phyloP scores from a whole-genome alignment of 2,888 invertebrate species.

The Hirtodrosophila histrioides region DNA sequence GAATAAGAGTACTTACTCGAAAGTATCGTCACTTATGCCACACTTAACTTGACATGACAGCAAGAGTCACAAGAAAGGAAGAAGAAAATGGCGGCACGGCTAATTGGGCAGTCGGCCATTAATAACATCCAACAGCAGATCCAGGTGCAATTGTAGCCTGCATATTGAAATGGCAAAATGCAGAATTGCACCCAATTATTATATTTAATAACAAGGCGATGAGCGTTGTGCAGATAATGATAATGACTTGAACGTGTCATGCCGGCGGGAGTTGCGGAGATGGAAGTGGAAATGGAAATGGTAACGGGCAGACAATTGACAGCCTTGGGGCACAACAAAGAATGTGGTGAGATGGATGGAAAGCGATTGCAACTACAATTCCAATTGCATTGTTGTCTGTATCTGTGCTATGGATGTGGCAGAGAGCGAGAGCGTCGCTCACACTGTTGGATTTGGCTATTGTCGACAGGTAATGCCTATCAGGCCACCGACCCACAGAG shows the following conservation, averaged over 20 bases:
- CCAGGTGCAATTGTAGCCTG: constrained; percentile 2
- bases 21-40: too few species aligned
- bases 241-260: constrained; percentile 52
- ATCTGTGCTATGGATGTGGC: constrained; percentile 1
- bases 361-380: constrained; percentile 21
- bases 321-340: constrained; percentile 32
- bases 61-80: background rate
- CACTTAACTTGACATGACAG: background rate
- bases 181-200: constrained; percentile 49
- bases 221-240: constrained; percentile 26
- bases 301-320: constrained; percentile 3
- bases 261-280: background rate
- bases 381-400: constrained; percentile 39
- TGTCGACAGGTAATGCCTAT: constrained; percentile 26
- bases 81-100: background rate
- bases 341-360: constrained; percentile 15
- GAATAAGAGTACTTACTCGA: too few species aligned
- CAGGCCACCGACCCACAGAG: background rate
- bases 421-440: constrained; percentile 37
- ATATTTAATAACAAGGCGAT: constrained; percentile 40
- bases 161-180: constrained; percentile 36
- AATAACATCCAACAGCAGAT: background rate
- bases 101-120: constrained; percentile 13
- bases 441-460: constrained; percentile 30
- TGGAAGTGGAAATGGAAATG: background rate